Base-by-base conservation (phyloP, 2,888 invertebrate species). In the Aproaerema taeniolella region DNA sequence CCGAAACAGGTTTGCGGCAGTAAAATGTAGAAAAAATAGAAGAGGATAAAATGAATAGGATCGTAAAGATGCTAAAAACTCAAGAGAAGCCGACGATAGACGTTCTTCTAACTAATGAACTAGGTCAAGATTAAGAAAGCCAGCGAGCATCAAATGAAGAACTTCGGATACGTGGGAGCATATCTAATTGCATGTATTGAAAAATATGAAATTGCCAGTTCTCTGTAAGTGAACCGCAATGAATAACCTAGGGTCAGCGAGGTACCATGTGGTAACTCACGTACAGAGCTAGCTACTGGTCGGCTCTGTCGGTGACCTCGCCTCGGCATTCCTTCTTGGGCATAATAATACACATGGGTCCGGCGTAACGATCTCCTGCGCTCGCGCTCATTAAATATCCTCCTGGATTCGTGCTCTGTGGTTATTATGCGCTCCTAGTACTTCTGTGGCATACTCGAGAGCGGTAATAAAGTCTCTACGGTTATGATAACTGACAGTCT, bases 321-420 rank as follows among this genome's bases (percentile, higher is more conserved):
- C 67, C 67, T 69, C 67, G 70, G 57, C 80, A 81, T 82, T 82
- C 85, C 85, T 78, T 81, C 78, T 81, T 75, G 61, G 78, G 78
- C 74, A 66, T 83, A 83, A 83, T 83, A 83, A 82, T 80, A 83
- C 81, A 78, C 75, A 75, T 75, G 71, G 72, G 53, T 41, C 41
- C 26, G 39, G n/a, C 74, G 67, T 77, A 80, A 79, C 80, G 75
- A 85, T 76, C 76, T 61, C 48, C 47, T 54, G 50, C 61, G 61
- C 63, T 68, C 66, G 64, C 65, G 67, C 76, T 82, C 77, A 83
- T 83, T 83, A 85, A 67, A 69, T 69, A 58, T 61, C 62, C 61
- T 62, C 55, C 61, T 66, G 64, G 66, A 67, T 70, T 64, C 67
- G 64, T 64, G 64, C 65, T 53, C 49, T n/a, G 50, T 56, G 43